Base-by-base conservation (phyloP, 2,113 vertebrate genomes). In the Arenaria interpres region DNA sequence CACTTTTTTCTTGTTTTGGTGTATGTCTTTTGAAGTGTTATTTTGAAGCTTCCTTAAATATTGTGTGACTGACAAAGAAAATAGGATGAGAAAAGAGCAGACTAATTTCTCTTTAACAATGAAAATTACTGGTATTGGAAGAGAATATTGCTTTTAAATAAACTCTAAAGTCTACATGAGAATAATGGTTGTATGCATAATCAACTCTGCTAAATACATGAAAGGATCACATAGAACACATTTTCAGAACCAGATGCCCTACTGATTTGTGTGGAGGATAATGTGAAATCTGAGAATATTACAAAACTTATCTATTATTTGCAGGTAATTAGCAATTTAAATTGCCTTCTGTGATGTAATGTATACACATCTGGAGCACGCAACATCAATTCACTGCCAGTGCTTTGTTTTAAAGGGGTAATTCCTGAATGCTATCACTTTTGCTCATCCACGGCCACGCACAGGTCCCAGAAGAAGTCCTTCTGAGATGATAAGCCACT, bases 241-340 rank as follows among this genome's bases (percentile, higher is more conserved):
- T 91, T 95, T 89, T n/a, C 81, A 75, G 82, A 93, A 85, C 8
- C 30, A 83, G 71, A 83, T 87, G 23, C 28, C 21, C 72, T 63
- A 45, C 24, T 74, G 50, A 83, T 9, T 94, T 82, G 35, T 32
- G 69, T 12, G n/a, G 20, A 86, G 33, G 45, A 30, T 35, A 94
- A 96, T 96, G 63, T 33, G 25, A 95, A 90, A 88, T 90, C 67
- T 94, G 81, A 79, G 48, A 93, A 41, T 14, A 37, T 92, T 77
- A 90, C 68, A 94, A 93, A 78, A 37, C 15, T 33, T 66, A 30
- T 8, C 21, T 76, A 53, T 85, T 95, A 85, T 56, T 69, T 6
- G 10, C 32, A 71, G 13, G 25, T 53, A 93, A 81, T 88, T 16
- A 90, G 22, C 32, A 64, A 59, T 91, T 75, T 77, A 74, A 87